A percentile compares a stretch with the other conserved stretches of the same genome.
Conservation (phyloP, 2,888 invertebrate genomes). For the Andrena dorsata region DNA sequence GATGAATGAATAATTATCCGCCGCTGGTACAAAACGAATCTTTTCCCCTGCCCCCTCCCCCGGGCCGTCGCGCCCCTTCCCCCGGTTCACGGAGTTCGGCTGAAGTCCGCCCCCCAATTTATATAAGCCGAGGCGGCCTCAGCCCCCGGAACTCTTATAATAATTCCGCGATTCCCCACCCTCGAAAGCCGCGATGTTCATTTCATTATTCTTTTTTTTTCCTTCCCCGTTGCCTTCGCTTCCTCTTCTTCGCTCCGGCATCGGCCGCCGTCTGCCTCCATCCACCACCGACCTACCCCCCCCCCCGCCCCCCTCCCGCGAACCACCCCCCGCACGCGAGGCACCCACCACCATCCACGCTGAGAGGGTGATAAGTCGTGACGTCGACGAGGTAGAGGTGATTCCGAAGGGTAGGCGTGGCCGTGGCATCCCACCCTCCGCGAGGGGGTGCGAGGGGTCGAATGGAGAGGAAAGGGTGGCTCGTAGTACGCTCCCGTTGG, state of each 20-base stretch:
- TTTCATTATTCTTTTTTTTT: constrained; percentile 83
- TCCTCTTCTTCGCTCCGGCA: constrained; percentile 48
- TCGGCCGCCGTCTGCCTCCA: constrained; percentile 18
- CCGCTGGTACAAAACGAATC: constrained; percentile 62
- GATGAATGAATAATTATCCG: constrained; percentile 70
- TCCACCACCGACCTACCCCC: constrained; percentile 31
- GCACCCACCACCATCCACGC: constrained; percentile 55
- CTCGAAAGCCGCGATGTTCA: constrained; percentile 80
- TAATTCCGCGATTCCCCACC: constrained; percentile 82
- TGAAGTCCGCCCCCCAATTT: constrained; percentile 57
- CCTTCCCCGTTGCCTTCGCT: constrained; percentile 30
- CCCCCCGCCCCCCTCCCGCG: constrained; percentile 57
- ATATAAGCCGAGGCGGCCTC: constrained; percentile 65
- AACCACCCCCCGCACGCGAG: constrained; percentile 57
- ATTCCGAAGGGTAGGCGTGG: constrained; percentile 82
- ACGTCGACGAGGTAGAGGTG: constrained; percentile 82
- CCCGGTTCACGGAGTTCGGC: constrained; percentile 1
- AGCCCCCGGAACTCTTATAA: constrained; percentile 78
- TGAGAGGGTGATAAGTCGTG: constrained; percentile 85
- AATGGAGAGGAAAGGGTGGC: constrained; percentile 71
- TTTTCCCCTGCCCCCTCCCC: constrained; percentile 41
- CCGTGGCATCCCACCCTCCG: constrained; percentile 72
- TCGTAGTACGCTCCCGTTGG: constrained; percentile 80
- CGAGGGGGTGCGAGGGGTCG: constrained; percentile 60
- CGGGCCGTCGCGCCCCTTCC: constrained; percentile 8